phyloP scores from a whole-genome alignment of 2,113 vertebrate species.

The Pipa parva region DNA sequence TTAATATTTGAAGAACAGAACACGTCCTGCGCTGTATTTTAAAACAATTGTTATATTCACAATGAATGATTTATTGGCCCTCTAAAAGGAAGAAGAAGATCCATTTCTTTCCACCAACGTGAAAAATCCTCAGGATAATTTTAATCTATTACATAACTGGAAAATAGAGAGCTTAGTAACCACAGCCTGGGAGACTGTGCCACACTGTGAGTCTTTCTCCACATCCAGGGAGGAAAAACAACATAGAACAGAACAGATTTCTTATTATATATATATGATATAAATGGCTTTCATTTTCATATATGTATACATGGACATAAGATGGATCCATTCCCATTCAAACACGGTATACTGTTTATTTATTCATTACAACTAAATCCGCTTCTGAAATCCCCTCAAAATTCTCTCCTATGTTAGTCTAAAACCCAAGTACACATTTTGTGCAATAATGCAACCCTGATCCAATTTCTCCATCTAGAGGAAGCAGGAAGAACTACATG shows the following conservation, averaged over 20 bases:
- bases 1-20: slow-evolving; percentile 23
- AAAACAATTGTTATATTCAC: slow-evolving; percentile 26
- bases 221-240: not conserved
- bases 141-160: slow-evolving; percentile 15
- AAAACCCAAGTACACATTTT: not conserved
- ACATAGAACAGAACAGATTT: not conserved
- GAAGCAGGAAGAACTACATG: slow-evolving; percentile 17
- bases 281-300: no score
- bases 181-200: not conserved
- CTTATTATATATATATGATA: not conserved
- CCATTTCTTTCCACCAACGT: not conserved
- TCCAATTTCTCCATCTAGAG: slow-evolving; percentile 62
- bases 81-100: not conserved
- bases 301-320: not conserved
- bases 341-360: slow-evolving; percentile 4
- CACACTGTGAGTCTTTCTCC: slow-evolving; percentile 15
- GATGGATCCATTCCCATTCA: not conserved
- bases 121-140: slow-evolving; percentile 16
- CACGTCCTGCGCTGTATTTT: slow-evolving; percentile 4
- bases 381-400: slow-evolving; percentile 7
- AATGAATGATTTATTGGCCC: slow-evolving; percentile 20
- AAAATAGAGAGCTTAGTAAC: slow-evolving; percentile 15
- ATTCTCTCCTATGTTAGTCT: not conserved
- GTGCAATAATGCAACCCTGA: slow-evolving; percentile 4
- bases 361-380: slow-evolving; percentile 3